Percentiles rank a stretch among this genome's conserved stretches.
These are phyloP conservation scores for Ypsolopha sequella DNA, from an alignment of 2,888 invertebrate genomes.

Conservation along the genomic window DNA sequence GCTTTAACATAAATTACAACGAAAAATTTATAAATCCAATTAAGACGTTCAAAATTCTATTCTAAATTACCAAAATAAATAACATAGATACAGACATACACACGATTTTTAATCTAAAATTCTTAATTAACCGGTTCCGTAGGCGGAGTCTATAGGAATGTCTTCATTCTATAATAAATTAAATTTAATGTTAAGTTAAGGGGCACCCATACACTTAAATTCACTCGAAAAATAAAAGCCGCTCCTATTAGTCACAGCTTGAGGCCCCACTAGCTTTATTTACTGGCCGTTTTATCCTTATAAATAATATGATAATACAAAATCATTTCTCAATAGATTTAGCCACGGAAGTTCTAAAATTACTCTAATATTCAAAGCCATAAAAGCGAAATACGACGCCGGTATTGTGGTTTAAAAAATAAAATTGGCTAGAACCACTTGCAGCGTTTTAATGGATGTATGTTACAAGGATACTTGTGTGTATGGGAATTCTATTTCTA, in stretches of 20 bases:
- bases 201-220: slow-evolving; percentile 22
- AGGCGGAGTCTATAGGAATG: slow-evolving; percentile 40
- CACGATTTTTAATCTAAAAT: slow-evolving; percentile 23
- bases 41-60: slow-evolving; percentile 20
- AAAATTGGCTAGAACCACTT: background rate
- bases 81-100: slow-evolving; percentile 32
- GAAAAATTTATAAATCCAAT: slow-evolving; percentile 15
- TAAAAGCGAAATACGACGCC: slow-evolving; percentile 10
- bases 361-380: slow-evolving; percentile 15
- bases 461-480: background rate
- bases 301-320: slow-evolving; percentile 49
- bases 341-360: slow-evolving; percentile 4
- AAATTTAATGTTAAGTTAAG: slow-evolving; percentile 48
- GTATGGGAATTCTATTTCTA: background rate
- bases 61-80: slow-evolving; percentile 30
- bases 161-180: slow-evolving; percentile 59
- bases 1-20: background rate
- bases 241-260: slow-evolving; percentile 55
- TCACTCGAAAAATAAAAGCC: slow-evolving; percentile 21
- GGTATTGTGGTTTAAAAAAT: no score
- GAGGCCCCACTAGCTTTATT: slow-evolving; percentile 47
- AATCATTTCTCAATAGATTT: slow-evolving; percentile 35
- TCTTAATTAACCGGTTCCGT: slow-evolving; percentile 33
- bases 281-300: slow-evolving; percentile 34
- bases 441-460: slow-evolving; percentile 1